Percentiles rank a stretch among this genome's conserved stretches.
phyloP scores from a whole-genome alignment of 2,888 invertebrate genomes.

The Nesidiocoris tenuis region DNA sequence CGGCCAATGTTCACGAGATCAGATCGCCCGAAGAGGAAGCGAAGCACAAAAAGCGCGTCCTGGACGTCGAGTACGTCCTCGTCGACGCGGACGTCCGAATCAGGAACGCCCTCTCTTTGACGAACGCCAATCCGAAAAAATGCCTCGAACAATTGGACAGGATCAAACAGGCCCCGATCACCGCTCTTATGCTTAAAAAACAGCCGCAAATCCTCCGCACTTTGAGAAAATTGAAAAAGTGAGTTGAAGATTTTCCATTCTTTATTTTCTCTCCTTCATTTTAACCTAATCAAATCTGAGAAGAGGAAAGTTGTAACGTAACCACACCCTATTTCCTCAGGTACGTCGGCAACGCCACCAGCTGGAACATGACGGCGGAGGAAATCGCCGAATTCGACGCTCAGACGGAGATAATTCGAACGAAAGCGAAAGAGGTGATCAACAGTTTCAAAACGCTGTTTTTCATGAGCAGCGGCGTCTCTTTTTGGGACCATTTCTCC shows the following conservation, averaged over 20 bases:
- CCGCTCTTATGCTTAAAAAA: constrained; percentile 75
- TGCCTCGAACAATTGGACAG: constrained; percentile 71
- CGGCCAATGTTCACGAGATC: constrained; percentile 13
- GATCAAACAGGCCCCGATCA: constrained; percentile 61
- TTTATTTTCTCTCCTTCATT: too few species aligned
- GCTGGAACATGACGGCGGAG: constrained; percentile 66
- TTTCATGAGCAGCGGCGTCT: constrained; percentile 61
- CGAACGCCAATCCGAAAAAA: constrained; percentile 69
- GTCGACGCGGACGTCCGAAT: constrained; percentile 67
- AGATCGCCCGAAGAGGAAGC: constrained; percentile 30
- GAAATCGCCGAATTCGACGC: constrained; percentile 56
- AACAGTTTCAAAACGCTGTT: constrained; percentile 61
- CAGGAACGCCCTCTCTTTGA: constrained; percentile 65
- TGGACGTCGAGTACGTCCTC: constrained; percentile 63
- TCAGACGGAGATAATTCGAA: constrained; percentile 68
- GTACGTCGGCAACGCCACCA: constrained; percentile 53
- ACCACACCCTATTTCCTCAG: too few species aligned
- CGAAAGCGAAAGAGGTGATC: constrained; percentile 66
- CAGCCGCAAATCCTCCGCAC: constrained; percentile 78
- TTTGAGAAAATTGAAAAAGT: constrained; percentile 61
- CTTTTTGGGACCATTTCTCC: constrained; percentile 72
- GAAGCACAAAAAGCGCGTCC: constrained; percentile 17
- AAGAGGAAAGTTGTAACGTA: too few species aligned
- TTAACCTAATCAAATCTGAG: too few species aligned
- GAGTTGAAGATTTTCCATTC: constrained; percentile 55